phyloP scores from a whole-genome alignment of 1,140 invertebrate genomes.

The Pseudomyrmex cubaensis region DNA sequence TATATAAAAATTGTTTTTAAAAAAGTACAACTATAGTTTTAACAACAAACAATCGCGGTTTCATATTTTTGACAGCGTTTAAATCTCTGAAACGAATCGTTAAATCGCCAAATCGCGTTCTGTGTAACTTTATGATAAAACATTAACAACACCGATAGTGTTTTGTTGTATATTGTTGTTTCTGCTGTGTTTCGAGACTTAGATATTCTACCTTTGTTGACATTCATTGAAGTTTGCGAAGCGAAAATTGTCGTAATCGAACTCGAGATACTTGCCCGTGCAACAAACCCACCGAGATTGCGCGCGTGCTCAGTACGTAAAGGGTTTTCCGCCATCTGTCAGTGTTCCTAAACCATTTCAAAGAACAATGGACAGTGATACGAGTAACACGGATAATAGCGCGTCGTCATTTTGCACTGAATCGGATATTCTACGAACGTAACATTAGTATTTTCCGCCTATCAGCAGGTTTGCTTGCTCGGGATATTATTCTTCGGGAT shows the following conservation, averaged over 20 bases:
- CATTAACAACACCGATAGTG: too few relatives aligned
- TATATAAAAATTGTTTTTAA: too few relatives aligned
- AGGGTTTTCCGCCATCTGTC: background rate
- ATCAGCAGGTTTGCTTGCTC: background rate
- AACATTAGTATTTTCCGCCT: background rate
- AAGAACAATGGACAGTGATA: background rate
- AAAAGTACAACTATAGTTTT: too few relatives aligned
- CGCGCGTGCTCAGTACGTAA: constrained; percentile 7
- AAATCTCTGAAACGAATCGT: too few relatives aligned
- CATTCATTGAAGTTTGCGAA: constrained; percentile 7
- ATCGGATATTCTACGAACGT: background rate
- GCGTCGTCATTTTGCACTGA: background rate
- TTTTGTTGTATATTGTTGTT: background rate
- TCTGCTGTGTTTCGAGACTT: background rate
- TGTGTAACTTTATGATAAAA: too few relatives aligned
- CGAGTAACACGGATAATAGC: background rate
- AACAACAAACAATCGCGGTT: too few relatives aligned
- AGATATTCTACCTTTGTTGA: constrained; percentile 24
- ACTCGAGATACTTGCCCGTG: background rate
- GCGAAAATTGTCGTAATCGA: constrained; percentile 13
- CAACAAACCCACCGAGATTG: background rate
- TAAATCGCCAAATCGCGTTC: too few relatives aligned
- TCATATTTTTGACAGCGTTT: too few relatives aligned
- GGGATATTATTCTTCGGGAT: background rate
- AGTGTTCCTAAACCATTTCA: background rate